These are phyloP conservation scores for Nyctibius grandis DNA, from an alignment of 2,797 vertebrate genomes.

Conservation along the genomic window DNA sequence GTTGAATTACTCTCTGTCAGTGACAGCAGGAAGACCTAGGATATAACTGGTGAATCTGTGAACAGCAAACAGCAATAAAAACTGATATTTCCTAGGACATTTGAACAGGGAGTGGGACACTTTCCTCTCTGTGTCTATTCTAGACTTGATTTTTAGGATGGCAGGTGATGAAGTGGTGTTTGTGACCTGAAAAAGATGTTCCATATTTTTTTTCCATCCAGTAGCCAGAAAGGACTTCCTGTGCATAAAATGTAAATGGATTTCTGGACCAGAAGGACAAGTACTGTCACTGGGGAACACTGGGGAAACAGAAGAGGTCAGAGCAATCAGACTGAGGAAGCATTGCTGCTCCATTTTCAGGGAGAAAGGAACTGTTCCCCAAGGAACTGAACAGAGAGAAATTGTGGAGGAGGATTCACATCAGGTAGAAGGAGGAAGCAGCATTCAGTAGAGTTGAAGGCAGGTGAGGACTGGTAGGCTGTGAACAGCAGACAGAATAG, in stretches of 20 bases:
- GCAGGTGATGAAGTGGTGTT: neutral
- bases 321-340: neutral
- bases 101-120: neutral
- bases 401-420: neutral
- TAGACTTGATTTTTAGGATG: neutral
- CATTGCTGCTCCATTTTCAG: neutral
- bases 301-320: neutral
- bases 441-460: neutral
- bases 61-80: neutral
- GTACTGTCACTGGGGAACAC: neutral
- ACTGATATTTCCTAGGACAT: neutral
- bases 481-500: neutral
- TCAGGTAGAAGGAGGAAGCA: neutral
- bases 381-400: neutral
- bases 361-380: neutral
- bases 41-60: neutral
- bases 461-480: neutral
- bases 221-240: neutral
- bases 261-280: neutral
- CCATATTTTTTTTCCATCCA: neutral
- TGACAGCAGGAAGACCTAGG: neutral
- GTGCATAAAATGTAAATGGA: neutral
- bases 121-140: neutral
- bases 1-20: neutral
- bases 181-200: neutral